Evolutionary conservation across 2,888 invertebrate genomes (phyloP), one percentile per base, ranked within the genome.

Genomic region (Scaptodrosophila latifasciaeformis): DNA sequence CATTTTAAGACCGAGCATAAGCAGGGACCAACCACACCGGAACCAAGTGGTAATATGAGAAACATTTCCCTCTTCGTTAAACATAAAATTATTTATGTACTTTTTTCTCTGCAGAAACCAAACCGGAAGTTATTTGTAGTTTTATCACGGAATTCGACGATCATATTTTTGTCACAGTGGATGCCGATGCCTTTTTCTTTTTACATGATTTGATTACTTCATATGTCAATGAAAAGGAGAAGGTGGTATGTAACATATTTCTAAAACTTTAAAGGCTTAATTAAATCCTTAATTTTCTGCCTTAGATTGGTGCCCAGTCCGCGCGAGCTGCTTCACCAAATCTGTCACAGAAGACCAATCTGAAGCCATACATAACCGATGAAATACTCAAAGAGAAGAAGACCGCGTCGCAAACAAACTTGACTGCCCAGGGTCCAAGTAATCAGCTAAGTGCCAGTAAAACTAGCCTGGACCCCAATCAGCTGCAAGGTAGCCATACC

Each of bases 131-230:
- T 24, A 94, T 96, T 76, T 97, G 97, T 88, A 96, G 96, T 85
- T 98, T 99, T 86, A 96, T 98, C 58, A 98, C 98, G 1, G 97
- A 99, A 87, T 99, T 99, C 87, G 97, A 98, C 85, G 97, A 98
- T 87, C 97, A 98, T 85, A 98, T 99, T 80, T 97, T 96, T 87
- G 97, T 98, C 59, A 96, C 97, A 0, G 97, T 97, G 62, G 96
- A 99, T 88, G 98, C 98, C 1, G 98, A 99, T 87, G 96, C 97
- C 1, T 97, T 99, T 88, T 94, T 99, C 87, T 99, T 99, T 87
- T 88, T 99, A 27, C 99, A 99, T 85, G 98, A 99, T 86, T 90
- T 99, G 54, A 95, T 99, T 67, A 96, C 96, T 1, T 96, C 96
- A 0, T 99, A 99, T 85, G 92, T 98, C 51, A 95, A 94, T 85